Percentiles rank a stretch among this genome's conserved stretches.
These are phyloP conservation scores for Scarus forsteni DNA, from an alignment of 2,797 vertebrate genomes.

Conservation along the genomic window DNA sequence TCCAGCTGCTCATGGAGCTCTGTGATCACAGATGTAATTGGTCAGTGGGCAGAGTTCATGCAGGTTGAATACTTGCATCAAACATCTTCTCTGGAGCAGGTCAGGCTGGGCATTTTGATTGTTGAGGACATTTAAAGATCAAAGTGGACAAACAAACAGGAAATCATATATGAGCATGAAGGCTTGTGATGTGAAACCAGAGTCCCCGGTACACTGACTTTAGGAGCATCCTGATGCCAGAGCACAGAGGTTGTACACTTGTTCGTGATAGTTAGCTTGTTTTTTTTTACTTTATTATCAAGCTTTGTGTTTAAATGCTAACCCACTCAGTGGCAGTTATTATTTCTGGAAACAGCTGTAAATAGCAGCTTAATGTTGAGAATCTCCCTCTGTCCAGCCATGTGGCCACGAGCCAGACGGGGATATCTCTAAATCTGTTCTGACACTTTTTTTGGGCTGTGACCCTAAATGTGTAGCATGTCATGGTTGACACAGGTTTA, in stretches of 20 bases:
- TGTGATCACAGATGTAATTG: too few species aligned
- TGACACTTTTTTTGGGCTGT: conserved; percentile 46
- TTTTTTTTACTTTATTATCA: too few species aligned
- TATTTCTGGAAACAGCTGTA: conserved; percentile 26
- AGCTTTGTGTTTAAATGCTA: too few species aligned
- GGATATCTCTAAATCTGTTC: conserved; percentile 58
- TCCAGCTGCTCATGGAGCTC: too few species aligned
- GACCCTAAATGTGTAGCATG: conserved; percentile 34
- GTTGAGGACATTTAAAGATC: too few species aligned
- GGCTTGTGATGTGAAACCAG: conserved; percentile 28
- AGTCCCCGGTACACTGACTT: conserved; percentile 27
- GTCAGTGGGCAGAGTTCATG: too few species aligned
- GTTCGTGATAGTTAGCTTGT: conserved; percentile 7
- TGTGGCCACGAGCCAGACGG: conserved; percentile 48
- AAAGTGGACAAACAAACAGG: too few species aligned
- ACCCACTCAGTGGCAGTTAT: neutral
- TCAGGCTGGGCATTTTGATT: too few species aligned
- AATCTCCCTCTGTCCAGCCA: conserved; percentile 7
- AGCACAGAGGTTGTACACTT: conserved; percentile 16
- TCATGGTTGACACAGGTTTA: conserved; percentile 39
- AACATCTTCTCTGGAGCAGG: too few species aligned
- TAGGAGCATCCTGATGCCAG: conserved; percentile 24
- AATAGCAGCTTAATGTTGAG: conserved; percentile 43
- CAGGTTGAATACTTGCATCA: too few species aligned
- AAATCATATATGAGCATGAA: too few species aligned